These are phyloP conservation scores for Haliclona indistincta DNA, from an alignment of 37 sponge, comb jelly and placozoan genomes.

Conservation along the genomic window DNA sequence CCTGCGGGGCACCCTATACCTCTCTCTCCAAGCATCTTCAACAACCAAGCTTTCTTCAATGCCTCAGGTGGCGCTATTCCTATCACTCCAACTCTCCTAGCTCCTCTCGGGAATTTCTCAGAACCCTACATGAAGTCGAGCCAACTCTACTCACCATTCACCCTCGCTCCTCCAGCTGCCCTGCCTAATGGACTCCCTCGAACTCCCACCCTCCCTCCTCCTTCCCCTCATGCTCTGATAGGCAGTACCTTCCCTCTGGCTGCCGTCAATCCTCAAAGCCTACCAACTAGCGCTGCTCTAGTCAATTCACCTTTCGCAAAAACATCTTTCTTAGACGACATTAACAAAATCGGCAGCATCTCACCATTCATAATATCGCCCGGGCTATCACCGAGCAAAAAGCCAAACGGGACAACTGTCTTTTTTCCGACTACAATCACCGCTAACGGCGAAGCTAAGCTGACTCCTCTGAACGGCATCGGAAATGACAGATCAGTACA, in stretches of 20 bases:
- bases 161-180: constrained; percentile 47
- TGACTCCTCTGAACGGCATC: constrained; percentile 39
- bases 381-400: constrained; percentile 39
- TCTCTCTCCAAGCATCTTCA: constrained; percentile 61
- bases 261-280: constrained; percentile 29
- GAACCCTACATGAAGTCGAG: constrained; percentile 49
- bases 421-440: constrained; percentile 74
- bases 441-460: constrained; percentile 58
- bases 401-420: constrained; percentile 30
- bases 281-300: constrained; percentile 49
- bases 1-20: constrained; percentile 24
- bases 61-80: constrained; percentile 38
- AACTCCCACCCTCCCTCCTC: constrained; percentile 90
- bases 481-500: constrained; percentile 23
- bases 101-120: constrained; percentile 39
- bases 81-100: constrained; percentile 59
- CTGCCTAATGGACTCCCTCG: constrained; percentile 67
- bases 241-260: constrained; percentile 53
- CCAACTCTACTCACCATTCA: constrained; percentile 66
- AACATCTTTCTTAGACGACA: constrained; percentile 53
- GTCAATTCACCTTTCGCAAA: constrained; percentile 56
- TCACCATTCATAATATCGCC: constrained; percentile 71
- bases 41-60: constrained; percentile 46
- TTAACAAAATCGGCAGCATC: constrained; percentile 29
- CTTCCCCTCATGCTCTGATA: constrained; percentile 79